phyloP scores from a whole-genome alignment of 2,113 vertebrate genomes.

The Picathartes gymnocephalus region DNA sequence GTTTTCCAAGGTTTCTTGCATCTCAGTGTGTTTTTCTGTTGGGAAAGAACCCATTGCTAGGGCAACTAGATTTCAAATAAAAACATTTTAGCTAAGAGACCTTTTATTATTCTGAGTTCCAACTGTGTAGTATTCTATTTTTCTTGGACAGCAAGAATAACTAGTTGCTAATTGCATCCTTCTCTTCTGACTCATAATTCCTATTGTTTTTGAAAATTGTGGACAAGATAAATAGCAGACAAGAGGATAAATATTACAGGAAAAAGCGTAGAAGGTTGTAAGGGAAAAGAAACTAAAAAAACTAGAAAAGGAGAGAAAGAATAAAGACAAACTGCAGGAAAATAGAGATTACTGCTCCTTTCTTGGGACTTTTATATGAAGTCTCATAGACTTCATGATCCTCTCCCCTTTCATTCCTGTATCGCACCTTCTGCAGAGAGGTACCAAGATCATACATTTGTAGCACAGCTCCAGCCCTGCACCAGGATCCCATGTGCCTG shows the following conservation, averaged over 20 bases:
- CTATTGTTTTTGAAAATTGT: neutral
- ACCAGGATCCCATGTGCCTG: neutral
- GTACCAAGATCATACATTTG: accelerated
- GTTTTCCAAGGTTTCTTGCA: conserved; percentile 11
- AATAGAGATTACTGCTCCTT: neutral
- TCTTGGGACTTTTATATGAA: neutral
- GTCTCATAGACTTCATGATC: neutral
- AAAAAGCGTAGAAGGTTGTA: neutral
- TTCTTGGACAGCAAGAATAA: neutral
- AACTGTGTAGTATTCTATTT: neutral
- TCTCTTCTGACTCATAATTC: neutral
- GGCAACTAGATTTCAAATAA: neutral
- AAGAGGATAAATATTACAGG: neutral
- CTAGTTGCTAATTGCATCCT: neutral
- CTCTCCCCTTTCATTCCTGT: neutral
- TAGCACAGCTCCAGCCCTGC: neutral
- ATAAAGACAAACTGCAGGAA: neutral
- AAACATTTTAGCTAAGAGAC: neutral
- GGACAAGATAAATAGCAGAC: neutral
- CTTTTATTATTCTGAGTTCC: neutral
- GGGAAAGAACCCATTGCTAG: neutral
- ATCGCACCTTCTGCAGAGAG: neutral
- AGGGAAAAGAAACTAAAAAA: neutral
- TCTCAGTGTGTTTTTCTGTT: neutral
- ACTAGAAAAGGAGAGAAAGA: neutral